Base-by-base conservation (phyloP, 2,888 invertebrate genomes). In the Schizaphis graminum region DNA sequence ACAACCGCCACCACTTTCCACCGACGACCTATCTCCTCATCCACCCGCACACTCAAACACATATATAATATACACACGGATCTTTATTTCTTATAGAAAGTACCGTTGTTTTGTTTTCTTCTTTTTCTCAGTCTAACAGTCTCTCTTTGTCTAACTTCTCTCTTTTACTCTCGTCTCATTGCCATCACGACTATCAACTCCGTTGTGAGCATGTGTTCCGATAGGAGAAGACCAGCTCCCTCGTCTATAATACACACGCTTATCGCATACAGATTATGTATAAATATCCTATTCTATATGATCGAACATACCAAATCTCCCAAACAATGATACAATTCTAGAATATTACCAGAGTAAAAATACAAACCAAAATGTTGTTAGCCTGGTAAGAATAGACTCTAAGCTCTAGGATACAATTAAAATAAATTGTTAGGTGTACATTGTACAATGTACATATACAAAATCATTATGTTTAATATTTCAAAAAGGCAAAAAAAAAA, bases 61-160 rank as follows among this genome's bases (percentile, higher is more conserved):
- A 24, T 77, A 35, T 77, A 77, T 35, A 77, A 77, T 77, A 21
- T 35, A 35, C 21, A 77, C 77, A 85, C 91, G 61, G 91, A 94
- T 94, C 86, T 86, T 90, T 94, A 90, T 77, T 93, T 84, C 91
- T 49, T 86, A 91, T 94, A 94, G 94, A 94, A 94, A 94, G 94
- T 94, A 94, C 94, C 94, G 94, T 94, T 94, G 61, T 53, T 61
- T 56, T 41, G 49, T 87, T 85, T 91, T 85, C 77, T 91, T 77
- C 41, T 41, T 90, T 57, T 90, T 57, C 41, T 90, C 67, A 44
- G n/a, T 91, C n/a, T 7, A 67, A n/a, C 67, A n/a, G 35, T 77
- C 35, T 35, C 91, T 77, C 67, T 57, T 10, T 21, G 24, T 35
- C 91, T 35, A 77, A 77, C 35, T 77, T 77, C 77, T 77, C 11